Base-by-base conservation (phyloP, 2,888 invertebrate genomes). In the Cetonia aurata region DNA sequence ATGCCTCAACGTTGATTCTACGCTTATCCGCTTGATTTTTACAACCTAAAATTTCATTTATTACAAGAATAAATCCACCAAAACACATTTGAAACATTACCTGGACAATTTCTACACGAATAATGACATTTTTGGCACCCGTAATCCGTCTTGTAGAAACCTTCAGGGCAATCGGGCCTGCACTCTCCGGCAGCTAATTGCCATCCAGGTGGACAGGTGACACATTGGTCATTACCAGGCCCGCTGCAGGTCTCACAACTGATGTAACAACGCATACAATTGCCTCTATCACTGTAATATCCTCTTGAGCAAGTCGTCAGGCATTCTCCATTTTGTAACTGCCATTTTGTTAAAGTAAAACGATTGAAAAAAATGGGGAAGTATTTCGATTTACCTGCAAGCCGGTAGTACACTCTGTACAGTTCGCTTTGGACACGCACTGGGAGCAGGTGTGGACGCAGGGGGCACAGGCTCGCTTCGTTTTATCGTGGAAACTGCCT, bases 61-160 rank as follows among this genome's bases (percentile, higher is more conserved):
- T 69, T 52, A 46, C 17, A 19, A 3, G n/a, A 10, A 31, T 19
- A 13, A n/a, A 50, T 50, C 13, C 6, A 6, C 15, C 1, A 17
- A 15, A 50, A 3, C 19, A 4, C n/a, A 10, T 50, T 48, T n/a
- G 6, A 44, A 13, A 44, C 3, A 10, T 9, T 84, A 90, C 96
- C 96, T 82, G 91, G 91, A 83, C 96, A 96, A 77, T 94, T 94
- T 75, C 91, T 91, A 84, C 96, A 96, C 80, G 93, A 93, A 83
- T 94, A 93, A 86, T 95, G 95, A 85, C 96, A 96, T 83, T 93
- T 94, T 75, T 93, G 92, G 81, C 96, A 96, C 8, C 93, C 94
- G 78, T 90, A 93, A 74, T 90, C 88, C 3, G 91, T 91, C 84
- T 93, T 92, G 85, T 93, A 96, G 85, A 93, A 95, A 48, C 94